These are phyloP conservation scores for Mormyrops boulengeri DNA, from an alignment of 2,797 vertebrate species.

Conservation along the genomic window DNA sequence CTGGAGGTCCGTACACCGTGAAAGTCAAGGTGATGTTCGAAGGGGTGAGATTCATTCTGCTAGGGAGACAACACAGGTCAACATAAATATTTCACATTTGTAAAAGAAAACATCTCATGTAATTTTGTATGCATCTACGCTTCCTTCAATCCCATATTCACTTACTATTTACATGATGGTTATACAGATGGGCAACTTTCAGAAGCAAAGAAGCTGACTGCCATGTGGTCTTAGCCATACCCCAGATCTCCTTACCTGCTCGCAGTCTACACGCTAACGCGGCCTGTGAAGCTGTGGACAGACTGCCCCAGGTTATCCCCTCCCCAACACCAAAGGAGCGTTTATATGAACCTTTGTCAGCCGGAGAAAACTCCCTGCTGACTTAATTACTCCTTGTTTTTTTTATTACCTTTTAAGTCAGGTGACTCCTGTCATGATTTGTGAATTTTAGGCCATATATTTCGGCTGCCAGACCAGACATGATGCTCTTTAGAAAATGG, in stretches of 20 bases:
- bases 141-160: neutral
- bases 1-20: slow-evolving; percentile 37
- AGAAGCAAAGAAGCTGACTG: neutral
- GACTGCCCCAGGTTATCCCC: neutral
- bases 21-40: slow-evolving; percentile 36
- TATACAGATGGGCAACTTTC: neutral
- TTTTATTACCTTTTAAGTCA: neutral
- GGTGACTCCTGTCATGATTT: neutral
- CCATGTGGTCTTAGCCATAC: neutral
- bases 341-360: neutral
- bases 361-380: neutral
- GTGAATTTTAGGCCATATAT: neutral
- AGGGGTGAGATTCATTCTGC: slow-evolving; percentile 27
- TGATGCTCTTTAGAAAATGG: neutral
- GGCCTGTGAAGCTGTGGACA: neutral
- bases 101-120: neutral
- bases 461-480: neutral
- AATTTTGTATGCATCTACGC: neutral
- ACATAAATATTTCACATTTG: neutral
- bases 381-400: neutral
- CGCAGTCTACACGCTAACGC: neutral
- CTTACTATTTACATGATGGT: neutral
- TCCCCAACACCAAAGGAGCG: neutral
- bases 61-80: neutral
- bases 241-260: neutral